Evolutionary conservation across 2,888 invertebrate species (phyloP).

Genomic region (Romanomermis culicivorax): DNA sequence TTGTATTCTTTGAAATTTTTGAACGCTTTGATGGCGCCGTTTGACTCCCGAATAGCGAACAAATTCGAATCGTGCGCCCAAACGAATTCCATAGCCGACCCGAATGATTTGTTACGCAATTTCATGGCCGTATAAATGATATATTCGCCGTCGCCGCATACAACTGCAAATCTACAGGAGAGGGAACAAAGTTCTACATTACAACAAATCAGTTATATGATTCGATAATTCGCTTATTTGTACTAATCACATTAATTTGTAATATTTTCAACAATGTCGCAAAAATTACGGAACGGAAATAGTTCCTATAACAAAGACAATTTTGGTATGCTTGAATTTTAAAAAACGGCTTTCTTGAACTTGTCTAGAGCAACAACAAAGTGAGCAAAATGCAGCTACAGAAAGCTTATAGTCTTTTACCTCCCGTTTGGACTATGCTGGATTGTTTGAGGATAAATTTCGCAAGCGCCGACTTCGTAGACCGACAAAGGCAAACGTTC

Average conservation of each 20-base stretch:
- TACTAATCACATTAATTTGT: background rate
- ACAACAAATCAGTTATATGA: background rate
- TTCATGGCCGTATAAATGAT: slow-evolving; percentile 99
- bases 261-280: background rate
- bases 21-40: slow-evolving; percentile 71
- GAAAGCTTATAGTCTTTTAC: slow-evolving; percentile 26
- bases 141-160: slow-evolving; percentile 97
- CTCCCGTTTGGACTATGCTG: slow-evolving; percentile 95
- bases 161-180: slow-evolving; percentile 53
- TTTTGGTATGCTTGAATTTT: too few relatives aligned
- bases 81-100: slow-evolving; percentile 91
- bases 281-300: background rate
- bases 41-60: slow-evolving; percentile 54
- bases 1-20: slow-evolving; percentile 95
- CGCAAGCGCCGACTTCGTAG: slow-evolving; percentile 97
- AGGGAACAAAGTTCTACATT: background rate
- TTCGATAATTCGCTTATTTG: too few relatives aligned
- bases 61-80: slow-evolving; percentile 94
- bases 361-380: too few relatives aligned
- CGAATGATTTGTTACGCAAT: slow-evolving; percentile 89
- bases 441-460: slow-evolving; percentile 94
- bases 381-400: background rate
- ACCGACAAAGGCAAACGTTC: slow-evolving; percentile 76
- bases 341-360: too few relatives aligned
- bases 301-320: background rate